A percentile compares a stretch with the other conserved stretches of the same genome.
phyloP scores from a whole-genome alignment of 2,888 invertebrate species.

The Drosophila borealis region DNA sequence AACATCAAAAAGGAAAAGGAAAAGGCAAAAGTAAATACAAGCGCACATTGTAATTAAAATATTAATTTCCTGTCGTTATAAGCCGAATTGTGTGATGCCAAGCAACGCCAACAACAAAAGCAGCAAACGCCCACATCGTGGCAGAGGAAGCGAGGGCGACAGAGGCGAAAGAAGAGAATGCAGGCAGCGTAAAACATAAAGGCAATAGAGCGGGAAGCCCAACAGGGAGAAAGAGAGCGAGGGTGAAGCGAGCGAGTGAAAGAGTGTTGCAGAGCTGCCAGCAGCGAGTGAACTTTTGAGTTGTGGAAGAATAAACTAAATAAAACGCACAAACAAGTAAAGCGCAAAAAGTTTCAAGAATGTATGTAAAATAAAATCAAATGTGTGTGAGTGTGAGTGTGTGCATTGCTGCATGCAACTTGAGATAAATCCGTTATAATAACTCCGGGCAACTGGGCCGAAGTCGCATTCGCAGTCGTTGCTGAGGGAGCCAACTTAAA shows the following conservation, averaged over 20 bases:
- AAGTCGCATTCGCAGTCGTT: slow-evolving; percentile 16
- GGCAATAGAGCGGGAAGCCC: slow-evolving; percentile 32
- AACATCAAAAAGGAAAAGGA: slow-evolving; percentile 3
- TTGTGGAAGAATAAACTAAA: slow-evolving; percentile 59
- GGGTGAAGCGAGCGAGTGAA: background rate
- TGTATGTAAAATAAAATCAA: slow-evolving; percentile 56
- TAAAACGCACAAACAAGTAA: slow-evolving; percentile 48
- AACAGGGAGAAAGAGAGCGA: slow-evolving; percentile 3
- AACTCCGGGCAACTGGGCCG: slow-evolving; percentile 67
- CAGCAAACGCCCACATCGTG: slow-evolving; percentile 24
- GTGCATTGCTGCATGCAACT: slow-evolving; percentile 58
- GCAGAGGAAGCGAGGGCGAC: slow-evolving; percentile 14
- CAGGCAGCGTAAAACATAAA: slow-evolving; percentile 34
- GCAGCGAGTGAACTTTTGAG: slow-evolving; percentile 42
- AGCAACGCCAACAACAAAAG: slow-evolving; percentile 26
- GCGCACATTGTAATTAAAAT: slow-evolving; percentile 63
- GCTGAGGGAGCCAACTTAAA: slow-evolving; percentile 21
- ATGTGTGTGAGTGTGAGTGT: slow-evolving; percentile 42
- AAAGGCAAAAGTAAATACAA: slow-evolving; percentile 15
- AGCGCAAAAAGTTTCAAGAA: slow-evolving; percentile 55
- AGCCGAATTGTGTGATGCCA: slow-evolving; percentile 39
- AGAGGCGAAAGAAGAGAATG: slow-evolving; percentile 24
- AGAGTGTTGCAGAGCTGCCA: slow-evolving; percentile 16
- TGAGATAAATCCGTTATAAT: slow-evolving; percentile 80
- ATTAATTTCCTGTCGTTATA: slow-evolving; percentile 73